Conservation (phyloP, 2,797 vertebrate species). For the Lindbergichthys nudifrons region DNA sequence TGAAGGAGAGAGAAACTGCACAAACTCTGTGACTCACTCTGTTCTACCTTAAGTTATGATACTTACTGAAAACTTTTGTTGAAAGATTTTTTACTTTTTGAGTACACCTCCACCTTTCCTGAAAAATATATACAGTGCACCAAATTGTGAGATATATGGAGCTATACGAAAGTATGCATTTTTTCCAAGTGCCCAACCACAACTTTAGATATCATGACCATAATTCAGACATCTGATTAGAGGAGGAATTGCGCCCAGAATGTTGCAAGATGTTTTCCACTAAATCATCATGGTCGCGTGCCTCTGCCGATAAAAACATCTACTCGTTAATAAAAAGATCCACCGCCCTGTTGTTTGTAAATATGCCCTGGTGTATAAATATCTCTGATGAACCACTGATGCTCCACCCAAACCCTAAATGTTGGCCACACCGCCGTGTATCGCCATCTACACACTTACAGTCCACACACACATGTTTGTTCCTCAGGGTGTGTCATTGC, state of each 20-base stretch:
- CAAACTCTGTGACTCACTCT: slow-evolving; percentile 61
- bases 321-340: slow-evolving; percentile 73
- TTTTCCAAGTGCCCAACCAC: neutral
- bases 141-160: neutral
- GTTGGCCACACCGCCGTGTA: slow-evolving; percentile 16
- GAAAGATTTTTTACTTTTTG: slow-evolving; percentile 6
- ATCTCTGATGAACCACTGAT: slow-evolving; percentile 63
- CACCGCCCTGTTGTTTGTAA: slow-evolving; percentile 72
- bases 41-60: slow-evolving; percentile 38
- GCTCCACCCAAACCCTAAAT: slow-evolving; percentile 70
- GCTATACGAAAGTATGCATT: neutral
- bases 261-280: slow-evolving; percentile 35
- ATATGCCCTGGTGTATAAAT: slow-evolving; percentile 66
- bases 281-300: slow-evolving; percentile 34
- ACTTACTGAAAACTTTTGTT: slow-evolving; percentile 14
- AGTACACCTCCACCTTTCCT: neutral
- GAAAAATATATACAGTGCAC: slow-evolving; percentile 4
- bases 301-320: slow-evolving; percentile 30
- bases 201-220: slow-evolving; percentile 5
- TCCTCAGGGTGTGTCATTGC: slow-evolving; percentile 72
- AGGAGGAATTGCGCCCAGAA: slow-evolving; percentile 25
- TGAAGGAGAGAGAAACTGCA: slow-evolving; percentile 18
- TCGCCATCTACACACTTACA: slow-evolving; percentile 28
- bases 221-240: slow-evolving; percentile 16
- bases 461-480: slow-evolving; percentile 38